Evolutionary conservation across 2,888 invertebrate genomes (phyloP).

Genomic region (Bombyx huttoni): DNA sequence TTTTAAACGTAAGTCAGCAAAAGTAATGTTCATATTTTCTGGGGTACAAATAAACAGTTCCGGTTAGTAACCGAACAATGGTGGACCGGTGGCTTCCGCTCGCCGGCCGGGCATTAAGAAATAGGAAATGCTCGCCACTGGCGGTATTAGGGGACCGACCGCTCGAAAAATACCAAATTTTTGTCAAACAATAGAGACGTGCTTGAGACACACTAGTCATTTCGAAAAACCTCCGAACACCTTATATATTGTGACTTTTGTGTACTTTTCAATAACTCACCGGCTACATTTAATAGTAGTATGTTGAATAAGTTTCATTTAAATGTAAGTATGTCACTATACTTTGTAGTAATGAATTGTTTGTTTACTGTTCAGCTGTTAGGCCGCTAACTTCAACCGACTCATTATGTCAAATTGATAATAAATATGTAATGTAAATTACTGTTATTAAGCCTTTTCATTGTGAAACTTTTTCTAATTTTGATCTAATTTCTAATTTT

Average conservation of each 20-base stretch:
- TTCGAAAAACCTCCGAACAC: neutral
- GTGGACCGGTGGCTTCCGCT: constrained; percentile 30
- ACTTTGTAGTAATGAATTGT: too few species aligned
- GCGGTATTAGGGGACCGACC: constrained; percentile 12
- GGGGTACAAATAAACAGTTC: constrained; percentile 6
- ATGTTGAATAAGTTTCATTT: neutral
- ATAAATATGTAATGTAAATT: too few species aligned
- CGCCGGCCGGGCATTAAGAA: constrained; percentile 19
- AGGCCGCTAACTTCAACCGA: too few species aligned
- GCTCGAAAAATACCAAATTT: constrained; percentile 8
- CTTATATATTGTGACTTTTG: neutral
- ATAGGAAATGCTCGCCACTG: constrained; percentile 18
- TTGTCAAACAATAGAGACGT: constrained; percentile 1
- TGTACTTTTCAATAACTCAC: neutral
- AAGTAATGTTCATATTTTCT: neutral
- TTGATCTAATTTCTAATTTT: too few species aligned
- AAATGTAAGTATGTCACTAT: neutral
- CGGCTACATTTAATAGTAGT: neutral
- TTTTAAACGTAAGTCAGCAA: neutral
- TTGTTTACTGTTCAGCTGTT: too few species aligned
- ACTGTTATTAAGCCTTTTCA: too few species aligned
- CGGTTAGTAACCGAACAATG: constrained; percentile 23
- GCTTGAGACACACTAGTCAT: neutral
- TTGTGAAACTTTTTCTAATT: too few species aligned
- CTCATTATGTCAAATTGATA: too few species aligned